These are phyloP conservation scores for Coregonus ussuriensis DNA, from an alignment of 2,797 vertebrate genomes.

Conservation along the genomic window DNA sequence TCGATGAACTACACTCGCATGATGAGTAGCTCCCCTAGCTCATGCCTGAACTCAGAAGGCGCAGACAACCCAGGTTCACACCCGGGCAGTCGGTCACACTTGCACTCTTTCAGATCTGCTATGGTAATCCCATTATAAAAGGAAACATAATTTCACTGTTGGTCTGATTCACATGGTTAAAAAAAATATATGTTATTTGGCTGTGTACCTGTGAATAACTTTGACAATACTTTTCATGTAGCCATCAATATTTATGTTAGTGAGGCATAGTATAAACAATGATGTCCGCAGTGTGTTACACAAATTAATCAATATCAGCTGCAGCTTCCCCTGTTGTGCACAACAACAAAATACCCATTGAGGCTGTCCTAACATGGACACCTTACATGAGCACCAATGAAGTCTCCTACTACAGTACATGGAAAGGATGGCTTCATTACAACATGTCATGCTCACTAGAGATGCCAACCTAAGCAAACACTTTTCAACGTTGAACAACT, in stretches of 20 bases:
- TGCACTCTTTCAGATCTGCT: not conserved
- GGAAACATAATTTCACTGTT: not conserved
- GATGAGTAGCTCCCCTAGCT: not conserved
- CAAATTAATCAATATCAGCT: no score
- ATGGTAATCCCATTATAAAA: not conserved
- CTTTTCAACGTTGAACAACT: conserved; percentile 73
- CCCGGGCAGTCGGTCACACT: not conserved
- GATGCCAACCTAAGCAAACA: conserved; percentile 74
- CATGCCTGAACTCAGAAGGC: not conserved
- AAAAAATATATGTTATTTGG: not conserved
- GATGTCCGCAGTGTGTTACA: no score
- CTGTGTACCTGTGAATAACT: not conserved
- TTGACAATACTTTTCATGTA: not conserved
- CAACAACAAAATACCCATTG: not conserved
- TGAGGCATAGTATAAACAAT: not conserved
- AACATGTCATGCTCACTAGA: conserved; percentile 60
- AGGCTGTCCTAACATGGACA: not conserved
- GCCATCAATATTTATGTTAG: not conserved
- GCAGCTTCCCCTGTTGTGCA: not conserved
- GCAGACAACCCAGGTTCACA: not conserved
- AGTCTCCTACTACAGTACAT: conserved; percentile 45
- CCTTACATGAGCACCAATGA: conserved; percentile 43
- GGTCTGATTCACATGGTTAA: not conserved
- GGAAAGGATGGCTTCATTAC: conserved; percentile 53
- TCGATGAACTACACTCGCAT: no score